Base-by-base conservation (phyloP, 2,113 vertebrate species). In the Xiphophorus couchianus region DNA sequence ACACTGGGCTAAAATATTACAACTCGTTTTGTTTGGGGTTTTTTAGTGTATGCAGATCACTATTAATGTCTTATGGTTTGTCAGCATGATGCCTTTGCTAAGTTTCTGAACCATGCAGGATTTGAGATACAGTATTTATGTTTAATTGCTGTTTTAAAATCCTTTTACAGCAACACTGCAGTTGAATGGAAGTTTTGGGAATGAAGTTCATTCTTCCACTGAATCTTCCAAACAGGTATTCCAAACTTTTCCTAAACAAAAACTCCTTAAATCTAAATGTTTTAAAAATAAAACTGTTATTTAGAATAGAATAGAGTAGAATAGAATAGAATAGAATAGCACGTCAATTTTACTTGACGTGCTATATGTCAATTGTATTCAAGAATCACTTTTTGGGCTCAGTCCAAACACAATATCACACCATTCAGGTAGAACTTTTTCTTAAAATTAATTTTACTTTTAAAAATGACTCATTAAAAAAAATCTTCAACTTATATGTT, bases 161-260 rank as follows among this genome's bases (percentile, higher is more conserved):
- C 93, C 94, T 94, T 96, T 94, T 93, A 90, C 95, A 97, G 96
- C 94, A 92, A 93, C 95, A 82, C 94, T 96, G 91, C 96, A 96
- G 93, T 94, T 95, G 90, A 96, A 96, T 84, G 95, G 96, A 93
- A 94, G 94, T 93, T 93, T 92, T 94, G 96, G 94, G 94, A 95
- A 95, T 89, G 96, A 96, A 91, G 94, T 95, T 94, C 96, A 95
- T 87, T 89, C 95, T 78, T 91, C 94, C 85, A 89, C 95, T 90
- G 96, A 97, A 84, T 88, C 93, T 92, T 94, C 96, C 91, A 96
- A 95, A 96, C 96, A 96, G 93, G 97, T 96, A 95, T 86, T 95
- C 95, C 15, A 60, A 14, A 29, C 68, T 29, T 4, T 51, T 60
- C 31, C 68, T 54, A 4, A 74, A 51, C n/a, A 58, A 58, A n/a